Evolutionary conservation across 2,888 invertebrate genomes (phyloP), one percentile per base, ranked within the genome.

Genomic region (Hoplodrina blanda): DNA sequence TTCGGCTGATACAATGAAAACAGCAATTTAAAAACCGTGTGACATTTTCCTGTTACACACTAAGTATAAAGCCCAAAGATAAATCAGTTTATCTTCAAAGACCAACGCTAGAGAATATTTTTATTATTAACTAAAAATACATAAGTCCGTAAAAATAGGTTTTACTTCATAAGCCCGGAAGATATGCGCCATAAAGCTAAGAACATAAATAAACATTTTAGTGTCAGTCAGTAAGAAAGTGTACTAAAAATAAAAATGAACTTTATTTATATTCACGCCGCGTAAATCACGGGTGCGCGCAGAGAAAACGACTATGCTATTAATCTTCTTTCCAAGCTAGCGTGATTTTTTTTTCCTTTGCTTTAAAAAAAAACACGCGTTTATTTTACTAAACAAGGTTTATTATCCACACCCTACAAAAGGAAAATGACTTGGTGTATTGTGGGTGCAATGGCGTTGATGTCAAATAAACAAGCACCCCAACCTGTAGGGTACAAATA

Each of bases 191-290:
- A 70, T 81, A 71, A 81, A 81, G 54, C 62, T 37, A 65, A 63
- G 74, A 72, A 77, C 78, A 78, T 81, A 77, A 81, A 77, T 72
- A 80, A 80, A 70, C 71, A 81, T 78, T 78, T 78, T 81, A 78
- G 53, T 81, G 41, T 66, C 49, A 61, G 72, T 62, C 77, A 62
- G 66, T 70, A 66, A 77, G 72, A 71, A 77, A 67, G 63, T 67
- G 56, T 77, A 78, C 50, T 78, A 81, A 81, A 72, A 78, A 77
- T 67, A 81, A 81, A 77, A 81, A 67, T 64, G 67, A 56, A 78
- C 66, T 78, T 77, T 78, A 81, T 78, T 78, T 78, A 78, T 67
- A 81, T 78, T 81, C 78, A 81, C 81, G 78, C 61, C 64, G 67
- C 81, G 78, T 72, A 62, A 67, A 81, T 78, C 81, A 81, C 44